A percentile compares a stretch with the other conserved stretches of the same genome.
These are phyloP conservation scores for Prietella phreatophila DNA, from an alignment of 2,113 vertebrate species.

Conservation along the genomic window DNA sequence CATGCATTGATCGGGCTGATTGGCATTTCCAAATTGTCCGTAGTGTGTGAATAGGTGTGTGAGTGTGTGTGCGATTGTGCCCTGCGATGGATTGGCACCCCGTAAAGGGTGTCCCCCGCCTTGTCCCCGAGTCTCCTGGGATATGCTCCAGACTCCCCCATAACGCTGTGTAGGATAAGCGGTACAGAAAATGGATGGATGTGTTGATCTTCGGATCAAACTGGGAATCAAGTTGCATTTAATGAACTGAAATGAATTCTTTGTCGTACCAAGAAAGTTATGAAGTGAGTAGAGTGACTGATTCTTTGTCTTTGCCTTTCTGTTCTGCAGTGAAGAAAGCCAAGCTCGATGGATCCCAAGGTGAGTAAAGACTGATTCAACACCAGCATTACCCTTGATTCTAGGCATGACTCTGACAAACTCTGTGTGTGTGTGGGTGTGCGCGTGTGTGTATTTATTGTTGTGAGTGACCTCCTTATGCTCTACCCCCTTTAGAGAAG, in stretches of 20 bases:
- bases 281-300: not conserved
- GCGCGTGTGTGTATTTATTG: not conserved
- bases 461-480: not conserved
- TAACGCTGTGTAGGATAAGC: too few relatives aligned
- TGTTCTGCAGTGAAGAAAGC: conserved; percentile 93
- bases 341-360: conserved; percentile 93
- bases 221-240: not conserved
- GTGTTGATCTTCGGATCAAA: not conserved
- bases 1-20: too few relatives aligned
- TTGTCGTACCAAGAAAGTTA: not conserved
- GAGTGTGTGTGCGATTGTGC: not conserved
- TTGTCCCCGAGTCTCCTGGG: too few relatives aligned
- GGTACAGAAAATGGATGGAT: too few relatives aligned
- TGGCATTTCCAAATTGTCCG: too few relatives aligned
- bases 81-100: too few relatives aligned
- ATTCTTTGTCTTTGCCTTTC: conserved; percentile 61
- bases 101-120: too few relatives aligned
- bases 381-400: not conserved
- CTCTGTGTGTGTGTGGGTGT: not conserved
- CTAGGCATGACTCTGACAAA: not conserved
- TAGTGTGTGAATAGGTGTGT: too few relatives aligned
- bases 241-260: not conserved
- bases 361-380: conserved; percentile 68
- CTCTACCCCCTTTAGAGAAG: conserved; percentile 78
- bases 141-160: too few relatives aligned